Base-by-base conservation (phyloP, 2,113 vertebrate genomes). In the Vulpes ferrilata region DNA sequence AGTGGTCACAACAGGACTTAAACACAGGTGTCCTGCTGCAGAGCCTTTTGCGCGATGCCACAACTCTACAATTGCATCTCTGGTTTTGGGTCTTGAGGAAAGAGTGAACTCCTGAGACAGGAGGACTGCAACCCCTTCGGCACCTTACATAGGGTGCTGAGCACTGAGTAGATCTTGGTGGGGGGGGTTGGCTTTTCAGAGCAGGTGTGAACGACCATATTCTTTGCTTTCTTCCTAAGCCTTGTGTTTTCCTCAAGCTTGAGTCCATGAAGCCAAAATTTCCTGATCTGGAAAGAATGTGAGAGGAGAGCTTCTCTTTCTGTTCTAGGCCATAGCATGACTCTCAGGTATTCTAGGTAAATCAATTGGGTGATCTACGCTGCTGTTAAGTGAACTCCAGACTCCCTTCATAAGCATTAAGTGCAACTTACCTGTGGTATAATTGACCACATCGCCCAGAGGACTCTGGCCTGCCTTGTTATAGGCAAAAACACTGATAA, bases 401-500 rank as follows among this genome's bases (percentile, higher is more conserved):
- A n/a, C 5, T n/a, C 67, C 86, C 83, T 93, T 86, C 51, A n/a
- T 25, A 92, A 79, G n/a, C 62, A 81, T 69, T 84, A 3, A 1
- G 81, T 11, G 15, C 3, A 57, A 97, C 99, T 97, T 98, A 99
- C 99, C 98, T 97, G 99, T 99, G 69, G 99, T 99, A 94, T 99
- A 99, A 98, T 99, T 99, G 96, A 99, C 98, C 88, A 99, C 95
- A 0, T 99, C 97, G 6, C 99, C 98, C 73, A 98, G 93, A 80
- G 99, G 99, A 96, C 99, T 99, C 97, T 99, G 98, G 22, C 99
- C 99, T 0, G 99, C 99, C 71, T 96, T 96, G 98, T 99, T 99
- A 97, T 99, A 99, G 85, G 99, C 99, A 90, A 99, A 99, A 92
- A 99, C 99, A 38, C 98, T 99, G 48, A 99, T 99, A 71, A 99